Base-by-base conservation (phyloP, 2,888 invertebrate genomes). In the Euplexia lucipara region DNA sequence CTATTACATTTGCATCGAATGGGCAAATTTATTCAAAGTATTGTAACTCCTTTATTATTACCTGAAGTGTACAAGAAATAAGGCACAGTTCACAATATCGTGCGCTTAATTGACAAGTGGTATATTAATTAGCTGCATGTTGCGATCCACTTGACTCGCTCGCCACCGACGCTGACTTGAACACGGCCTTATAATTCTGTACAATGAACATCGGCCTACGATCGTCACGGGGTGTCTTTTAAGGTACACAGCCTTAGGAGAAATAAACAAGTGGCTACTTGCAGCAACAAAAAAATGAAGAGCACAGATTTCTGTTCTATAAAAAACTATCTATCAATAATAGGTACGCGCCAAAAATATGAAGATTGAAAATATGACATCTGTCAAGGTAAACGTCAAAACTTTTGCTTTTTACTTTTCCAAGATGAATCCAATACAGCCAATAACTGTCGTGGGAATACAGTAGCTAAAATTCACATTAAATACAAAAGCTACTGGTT, bases 151-250 rank as follows among this genome's bases (percentile, higher is more conserved):
- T 85, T 82, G 84, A 79, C 80, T 83, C 61, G 54, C 56, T 67
- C 71, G 76, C 79, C 78, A 75, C 79, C 75, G 74, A 65, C 76
- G 60, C 64, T 59, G 72, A 70, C 70, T 62, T 78, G 78, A 75
- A 70, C 79, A 66, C 52, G 70, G 64, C 71, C 65, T 84, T 83
- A 83, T 83, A 82, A 83, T 85, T 81, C 73, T 79, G 62, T 63
- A 75, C 78, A 72, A 81, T 70, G 80, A 78, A 82, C 81, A 75
- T 79, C 78, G 77, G 78, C 81, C 83, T 79, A 83, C 81, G 78
- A 70, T 52, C 85, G 53, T 80, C 82, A 82, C 73, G 85, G 85
- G 88, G 83, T 77, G 82, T 80, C 85, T 75, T 75, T 72, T 66
- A 70, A 63, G 57, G 49, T 51, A 56, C 66, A 64, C 48, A 62